Evolutionary conservation across 2,113 vertebrate species (phyloP).

Genomic region (Corvus cornix): DNA sequence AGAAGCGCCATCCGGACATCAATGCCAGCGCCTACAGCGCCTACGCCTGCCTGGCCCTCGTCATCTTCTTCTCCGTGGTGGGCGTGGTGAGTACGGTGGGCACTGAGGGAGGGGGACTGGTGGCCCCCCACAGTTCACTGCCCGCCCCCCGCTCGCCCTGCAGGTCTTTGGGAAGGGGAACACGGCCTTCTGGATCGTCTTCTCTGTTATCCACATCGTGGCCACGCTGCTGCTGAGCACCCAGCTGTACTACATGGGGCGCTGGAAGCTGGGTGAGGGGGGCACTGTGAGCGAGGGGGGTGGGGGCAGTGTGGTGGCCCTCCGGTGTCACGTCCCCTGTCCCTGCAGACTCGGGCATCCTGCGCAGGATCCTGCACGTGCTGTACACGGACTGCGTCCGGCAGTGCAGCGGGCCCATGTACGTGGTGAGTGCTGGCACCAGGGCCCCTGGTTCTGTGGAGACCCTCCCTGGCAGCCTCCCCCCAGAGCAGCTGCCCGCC

Average conservation of each 20-base stretch:
- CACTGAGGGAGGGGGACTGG: accelerated
- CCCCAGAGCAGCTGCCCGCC: accelerated
- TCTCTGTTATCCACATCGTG: conserved; percentile 92
- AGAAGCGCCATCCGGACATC: conserved; percentile 97
- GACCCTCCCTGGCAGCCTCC: background rate
- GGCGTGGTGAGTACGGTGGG: conserved; percentile 82
- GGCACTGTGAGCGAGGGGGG: accelerated
- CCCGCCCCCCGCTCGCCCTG: accelerated
- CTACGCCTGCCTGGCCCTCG: conserved; percentile 90
- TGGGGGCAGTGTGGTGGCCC: accelerated
- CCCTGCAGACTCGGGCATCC: conserved; percentile 83
- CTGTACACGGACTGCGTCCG: conserved; percentile 93
- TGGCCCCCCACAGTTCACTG: background rate
- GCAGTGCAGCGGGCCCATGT: conserved; percentile 96
- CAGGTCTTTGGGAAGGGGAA: conserved; percentile 95
- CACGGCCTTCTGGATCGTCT: conserved; percentile 89
- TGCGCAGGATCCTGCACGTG: conserved; percentile 85
- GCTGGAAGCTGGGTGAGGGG: conserved; percentile 87
- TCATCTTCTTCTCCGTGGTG: conserved; percentile 97
- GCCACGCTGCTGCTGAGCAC: conserved; percentile 93
- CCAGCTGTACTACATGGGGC: conserved; percentile 97
- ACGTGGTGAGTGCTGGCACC: conserved; percentile 82
- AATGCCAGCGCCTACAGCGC: conserved; percentile 96
- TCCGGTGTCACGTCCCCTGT: background rate
- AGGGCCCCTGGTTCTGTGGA: background rate